Conservation (phyloP, 2,888 invertebrate species). For the Chymomyza amoena region DNA sequence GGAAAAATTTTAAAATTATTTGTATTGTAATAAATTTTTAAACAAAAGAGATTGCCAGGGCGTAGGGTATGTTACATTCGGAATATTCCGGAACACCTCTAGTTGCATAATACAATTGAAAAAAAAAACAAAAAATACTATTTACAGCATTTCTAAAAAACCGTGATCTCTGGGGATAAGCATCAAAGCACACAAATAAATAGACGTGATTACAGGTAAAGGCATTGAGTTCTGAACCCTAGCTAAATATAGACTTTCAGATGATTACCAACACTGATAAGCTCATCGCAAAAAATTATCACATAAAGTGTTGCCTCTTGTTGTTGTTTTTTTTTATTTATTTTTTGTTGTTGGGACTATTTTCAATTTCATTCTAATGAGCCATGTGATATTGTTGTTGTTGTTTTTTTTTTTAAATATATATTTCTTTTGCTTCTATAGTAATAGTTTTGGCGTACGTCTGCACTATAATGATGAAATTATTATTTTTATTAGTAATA, state of each 20-base stretch:
- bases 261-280: constrained; percentile 1
- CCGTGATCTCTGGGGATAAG: too few relatives aligned
- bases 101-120: too few relatives aligned
- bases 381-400: background rate
- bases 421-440: background rate
- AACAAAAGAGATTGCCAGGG: too few relatives aligned
- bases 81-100: too few relatives aligned
- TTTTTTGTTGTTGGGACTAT: background rate
- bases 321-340: too few relatives aligned
- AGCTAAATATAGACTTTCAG: background rate
- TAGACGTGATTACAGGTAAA: background rate
- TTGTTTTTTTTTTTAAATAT: background rate
- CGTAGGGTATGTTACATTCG: too few relatives aligned
- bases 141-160: too few relatives aligned
- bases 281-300: background rate
- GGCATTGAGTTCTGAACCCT: background rate
- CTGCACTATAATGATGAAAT: background rate
- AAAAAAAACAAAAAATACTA: too few relatives aligned
- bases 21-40: too few relatives aligned
- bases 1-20: too few relatives aligned
- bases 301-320: too few relatives aligned
- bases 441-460: background rate
- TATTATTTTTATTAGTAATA: background rate
- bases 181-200: too few relatives aligned
- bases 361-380: background rate